A percentile compares a stretch with the other conserved stretches of the same genome.
Evolutionary conservation across 2,888 invertebrate species (phyloP).

Genomic region (Caenorhabditis sp.): DNA sequence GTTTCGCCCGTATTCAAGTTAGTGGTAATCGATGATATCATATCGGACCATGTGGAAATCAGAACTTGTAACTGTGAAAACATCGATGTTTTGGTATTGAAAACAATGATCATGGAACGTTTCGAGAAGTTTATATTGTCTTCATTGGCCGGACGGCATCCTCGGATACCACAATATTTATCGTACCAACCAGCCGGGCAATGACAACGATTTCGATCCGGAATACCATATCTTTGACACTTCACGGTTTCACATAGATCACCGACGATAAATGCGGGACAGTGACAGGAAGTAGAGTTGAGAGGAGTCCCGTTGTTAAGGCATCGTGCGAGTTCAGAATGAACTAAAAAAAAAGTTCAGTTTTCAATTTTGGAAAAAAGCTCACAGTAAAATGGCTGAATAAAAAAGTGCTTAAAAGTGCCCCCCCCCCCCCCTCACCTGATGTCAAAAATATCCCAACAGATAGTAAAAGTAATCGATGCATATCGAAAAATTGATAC

Average conservation of each 20-base stretch:
- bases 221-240: constrained; percentile 36
- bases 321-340: constrained; percentile 6
- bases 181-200: constrained; percentile 47
- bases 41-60: constrained; percentile 10
- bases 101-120: constrained; percentile 30
- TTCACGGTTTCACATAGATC: constrained; percentile 29
- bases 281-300: constrained; percentile 28
- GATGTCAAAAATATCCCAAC: too few relatives aligned
- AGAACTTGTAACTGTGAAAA: constrained; percentile 11
- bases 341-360: neutral
- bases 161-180: constrained; percentile 35
- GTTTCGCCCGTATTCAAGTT: constrained; percentile 1
- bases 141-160: constrained; percentile 37
- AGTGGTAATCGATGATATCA: constrained; percentile 13
- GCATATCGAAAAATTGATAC: neutral
- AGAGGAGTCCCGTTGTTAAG: constrained; percentile 30
- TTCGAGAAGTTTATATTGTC: constrained; percentile 30
- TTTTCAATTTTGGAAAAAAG: neutral
- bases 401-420: too few relatives aligned
- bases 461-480: neutral
- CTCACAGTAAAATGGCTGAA: neutral
- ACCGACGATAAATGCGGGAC: constrained; percentile 28
- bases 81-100: constrained; percentile 36
- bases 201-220: constrained; percentile 32
- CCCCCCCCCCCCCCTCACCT: too few relatives aligned